Percentiles rank a stretch among this genome's conserved stretches.
phyloP scores from a whole-genome alignment of 2,113 vertebrate species.

The Aphyosemion australe region DNA sequence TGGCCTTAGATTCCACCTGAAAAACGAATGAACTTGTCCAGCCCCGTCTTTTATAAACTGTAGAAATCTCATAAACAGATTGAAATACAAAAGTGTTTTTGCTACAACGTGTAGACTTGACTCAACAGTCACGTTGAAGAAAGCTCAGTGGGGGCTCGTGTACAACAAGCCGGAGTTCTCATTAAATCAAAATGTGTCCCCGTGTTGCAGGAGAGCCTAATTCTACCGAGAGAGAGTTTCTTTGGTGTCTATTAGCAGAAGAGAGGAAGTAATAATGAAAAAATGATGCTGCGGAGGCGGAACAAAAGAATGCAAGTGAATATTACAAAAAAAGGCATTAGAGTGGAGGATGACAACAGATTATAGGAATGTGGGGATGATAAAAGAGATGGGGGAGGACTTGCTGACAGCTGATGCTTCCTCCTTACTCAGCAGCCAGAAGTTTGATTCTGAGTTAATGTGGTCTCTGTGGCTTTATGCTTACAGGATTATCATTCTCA shows the following conservation, averaged over 20 bases:
- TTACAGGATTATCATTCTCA: not conserved
- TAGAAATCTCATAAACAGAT: not conserved
- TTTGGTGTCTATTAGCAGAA: constrained; percentile 13
- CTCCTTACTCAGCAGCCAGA: constrained; percentile 12
- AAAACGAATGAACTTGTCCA: not conserved
- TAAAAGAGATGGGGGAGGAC: constrained; percentile 29
- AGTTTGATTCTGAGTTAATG: constrained; percentile 5
- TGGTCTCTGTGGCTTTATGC: not conserved
- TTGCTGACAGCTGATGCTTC: not conserved
- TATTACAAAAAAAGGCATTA: constrained; percentile 38
- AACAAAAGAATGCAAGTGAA: constrained; percentile 34
- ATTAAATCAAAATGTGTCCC: constrained; percentile 27
- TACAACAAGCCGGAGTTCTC: constrained; percentile 5
- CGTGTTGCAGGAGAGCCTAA: constrained; percentile 14
- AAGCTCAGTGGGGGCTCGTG: constrained; percentile 8
- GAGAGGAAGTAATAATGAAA: constrained; percentile 30
- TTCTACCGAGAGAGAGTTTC: not conserved
- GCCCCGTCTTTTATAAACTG: not conserved
- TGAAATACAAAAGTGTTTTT: no score
- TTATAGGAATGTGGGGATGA: constrained; percentile 18
- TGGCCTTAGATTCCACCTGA: no score
- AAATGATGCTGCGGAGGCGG: constrained; percentile 15
- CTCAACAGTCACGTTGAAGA: constrained; percentile 12
- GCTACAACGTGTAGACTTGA: not conserved
- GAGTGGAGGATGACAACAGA: constrained; percentile 15